A percentile compares a stretch with the other conserved stretches of the same genome.
These are phyloP conservation scores for Acrossocheilus wenchowensis DNA, from an alignment of 2,797 vertebrate species.

Conservation along the genomic window DNA sequence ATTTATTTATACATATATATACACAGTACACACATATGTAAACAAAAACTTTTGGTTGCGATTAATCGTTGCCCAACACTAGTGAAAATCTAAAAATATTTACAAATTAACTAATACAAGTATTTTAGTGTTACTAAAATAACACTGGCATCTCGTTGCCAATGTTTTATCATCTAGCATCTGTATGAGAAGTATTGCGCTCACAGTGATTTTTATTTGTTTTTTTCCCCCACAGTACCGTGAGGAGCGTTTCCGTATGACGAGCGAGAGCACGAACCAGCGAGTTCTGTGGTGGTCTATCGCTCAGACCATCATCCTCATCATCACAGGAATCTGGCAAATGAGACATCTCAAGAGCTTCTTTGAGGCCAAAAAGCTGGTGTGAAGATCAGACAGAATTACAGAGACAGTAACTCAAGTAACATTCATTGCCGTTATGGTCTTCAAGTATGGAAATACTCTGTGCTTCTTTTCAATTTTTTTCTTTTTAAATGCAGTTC, in stretches of 20 bases:
- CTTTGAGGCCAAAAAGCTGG: conserved; percentile 95
- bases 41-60: too few species aligned
- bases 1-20: too few species aligned
- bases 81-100: not conserved
- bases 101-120: not conserved
- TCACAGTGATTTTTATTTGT: not conserved
- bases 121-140: not conserved
- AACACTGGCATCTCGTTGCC: not conserved
- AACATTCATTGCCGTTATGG: not conserved
- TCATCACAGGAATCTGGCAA: conserved; percentile 94
- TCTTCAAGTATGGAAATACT: conserved; percentile 10
- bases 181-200: too few species aligned
- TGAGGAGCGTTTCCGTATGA: conserved; percentile 93
- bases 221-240: conserved; percentile 79
- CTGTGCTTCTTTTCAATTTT: not conserved
- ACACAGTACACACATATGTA: too few species aligned
- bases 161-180: not conserved
- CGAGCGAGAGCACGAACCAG: conserved; percentile 96
- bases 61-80: too few species aligned
- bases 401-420: conserved; percentile 7
- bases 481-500: not conserved
- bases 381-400: conserved; percentile 69
- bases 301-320: conserved; percentile 92
- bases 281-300: conserved; percentile 98
- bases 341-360: conserved; percentile 97